Evolutionary conservation across 37 sponge, comb jelly and placozoan species (phyloP), one percentile per base, ranked within the genome.

Genomic region (Hexactinellida sp.): DNA sequence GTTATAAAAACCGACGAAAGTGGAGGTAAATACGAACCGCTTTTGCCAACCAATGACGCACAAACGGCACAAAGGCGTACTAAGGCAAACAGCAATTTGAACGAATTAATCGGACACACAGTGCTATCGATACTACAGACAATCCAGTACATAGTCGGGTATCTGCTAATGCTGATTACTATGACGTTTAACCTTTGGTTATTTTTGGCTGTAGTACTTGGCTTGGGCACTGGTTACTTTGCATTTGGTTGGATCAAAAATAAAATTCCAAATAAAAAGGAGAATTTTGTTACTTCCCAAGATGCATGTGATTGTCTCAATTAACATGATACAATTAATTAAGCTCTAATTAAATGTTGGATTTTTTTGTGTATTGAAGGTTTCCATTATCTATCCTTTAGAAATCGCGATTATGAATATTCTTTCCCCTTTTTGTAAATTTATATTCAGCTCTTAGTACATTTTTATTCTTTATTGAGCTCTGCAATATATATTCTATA

Each of bases 111-210:
- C 28, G 86, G 89, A 83, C 92, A 90, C 39, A 0, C 89, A 37
- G 7, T 91, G 37, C 95, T 90, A 88, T 83, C 87, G n/a, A 13
- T 84, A 0, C 88, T 96, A 30, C 94, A 92, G 36, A 82, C 91
- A 37, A 39, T 96, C 0, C 89, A 92, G 82, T 89, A 94, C 0
- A 91, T 88, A 5, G 37, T 90, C 54, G 94, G 89, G 82, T 96
- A 94, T 87, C 35, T 96, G 23, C 91, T 96, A 37, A 96, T 96
- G 97, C 55, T 96, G 84, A 82, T 91, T 0, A 90, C 85, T 37
- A 96, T 96, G 97, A 94, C 94, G 28, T 94, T 88, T 89, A 96
- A 96, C 83, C 91, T 90, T 1, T 96, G 97, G 97, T 85, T 96
- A 35, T 92, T 92, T 88, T 85, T 96, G 25, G 88, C 93, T 24